Conservation (phyloP, 2,888 invertebrate species). For the Pristionchus fissidentatus region DNA sequence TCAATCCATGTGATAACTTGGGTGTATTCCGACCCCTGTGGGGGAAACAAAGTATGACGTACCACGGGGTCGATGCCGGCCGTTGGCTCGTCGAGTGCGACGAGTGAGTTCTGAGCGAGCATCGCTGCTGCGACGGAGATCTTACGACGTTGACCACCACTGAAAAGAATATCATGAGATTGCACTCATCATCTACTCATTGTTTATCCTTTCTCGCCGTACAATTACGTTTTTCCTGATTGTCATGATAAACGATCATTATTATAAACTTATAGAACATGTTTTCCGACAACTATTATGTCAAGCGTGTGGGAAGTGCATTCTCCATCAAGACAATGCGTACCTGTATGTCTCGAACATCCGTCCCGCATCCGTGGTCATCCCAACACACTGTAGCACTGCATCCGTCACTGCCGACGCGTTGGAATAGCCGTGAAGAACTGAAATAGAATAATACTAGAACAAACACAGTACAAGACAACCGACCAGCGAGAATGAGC, state of each 20-base stretch:
- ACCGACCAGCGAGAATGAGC: conserved; percentile 60
- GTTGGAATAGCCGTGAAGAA: conserved; percentile 15
- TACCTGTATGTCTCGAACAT: conserved; percentile 56
- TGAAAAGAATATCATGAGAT: conserved; percentile 18
- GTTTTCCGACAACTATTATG: no score
- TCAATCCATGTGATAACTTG: no score
- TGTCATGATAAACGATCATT: background rate
- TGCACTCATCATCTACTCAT: background rate
- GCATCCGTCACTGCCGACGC: background rate
- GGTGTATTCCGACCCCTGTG: no score
- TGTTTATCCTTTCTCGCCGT: no score
- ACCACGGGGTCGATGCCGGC: conserved; percentile 80
- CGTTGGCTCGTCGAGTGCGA: conserved; percentile 80
- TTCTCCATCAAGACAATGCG: no score
- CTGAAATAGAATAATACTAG: background rate
- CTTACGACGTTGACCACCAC: conserved; percentile 87
- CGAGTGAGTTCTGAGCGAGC: conserved; percentile 82
- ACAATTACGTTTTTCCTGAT: no score
- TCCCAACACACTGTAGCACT: conserved; percentile 62
- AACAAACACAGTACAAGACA: no score
- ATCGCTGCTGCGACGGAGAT: conserved; percentile 86
- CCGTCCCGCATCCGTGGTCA: conserved; percentile 68
- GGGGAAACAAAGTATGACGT: background rate
- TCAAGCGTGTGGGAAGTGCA: background rate
- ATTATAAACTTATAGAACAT: background rate